Evolutionary conservation across 2,888 invertebrate genomes (phyloP).

Genomic region (Acanthococcus lagerstroemiae): DNA sequence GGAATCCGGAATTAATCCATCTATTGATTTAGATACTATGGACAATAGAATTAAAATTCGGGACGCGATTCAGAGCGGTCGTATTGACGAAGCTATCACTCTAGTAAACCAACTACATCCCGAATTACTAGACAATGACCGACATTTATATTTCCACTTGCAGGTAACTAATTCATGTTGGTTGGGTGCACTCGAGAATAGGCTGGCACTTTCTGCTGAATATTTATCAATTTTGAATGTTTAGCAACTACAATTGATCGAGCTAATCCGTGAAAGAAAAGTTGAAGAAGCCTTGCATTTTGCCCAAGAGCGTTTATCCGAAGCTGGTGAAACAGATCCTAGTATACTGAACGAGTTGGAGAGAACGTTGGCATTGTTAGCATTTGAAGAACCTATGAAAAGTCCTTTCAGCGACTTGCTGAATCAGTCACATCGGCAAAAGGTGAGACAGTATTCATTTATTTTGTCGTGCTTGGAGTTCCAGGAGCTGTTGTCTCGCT

Average conservation of each 20-base stretch:
- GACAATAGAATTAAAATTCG: constrained; percentile 87
- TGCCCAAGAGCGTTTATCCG: constrained; percentile 80
- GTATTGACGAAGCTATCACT: constrained; percentile 84
- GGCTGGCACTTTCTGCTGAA: too few species aligned
- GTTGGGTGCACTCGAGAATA: too few species aligned
- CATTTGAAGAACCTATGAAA: constrained; percentile 90
- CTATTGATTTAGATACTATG: constrained; percentile 68
- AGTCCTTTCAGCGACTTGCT: constrained; percentile 93
- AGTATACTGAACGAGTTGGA: constrained; percentile 66
- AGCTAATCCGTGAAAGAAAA: constrained; percentile 70
- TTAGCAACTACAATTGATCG: constrained; percentile 81
- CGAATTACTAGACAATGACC: constrained; percentile 85
- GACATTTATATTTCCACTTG: constrained; percentile 89
- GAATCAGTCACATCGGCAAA: constrained; percentile 86
- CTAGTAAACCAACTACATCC: constrained; percentile 91
- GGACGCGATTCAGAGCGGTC: constrained; percentile 84
- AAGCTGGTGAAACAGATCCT: constrained; percentile 75
- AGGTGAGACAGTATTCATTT: constrained; percentile 46
- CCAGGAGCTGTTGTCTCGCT: too few species aligned
- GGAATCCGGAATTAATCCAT: constrained; percentile 78
- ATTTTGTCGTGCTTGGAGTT: not conserved
- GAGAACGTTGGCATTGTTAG: constrained; percentile 83
- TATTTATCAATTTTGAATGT: constrained; percentile 38
- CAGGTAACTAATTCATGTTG: constrained; percentile 50
- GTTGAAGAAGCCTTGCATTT: constrained; percentile 82